Evolutionary conservation across 1,140 invertebrate species (phyloP).

Genomic region (Glossosoma conforme): DNA sequence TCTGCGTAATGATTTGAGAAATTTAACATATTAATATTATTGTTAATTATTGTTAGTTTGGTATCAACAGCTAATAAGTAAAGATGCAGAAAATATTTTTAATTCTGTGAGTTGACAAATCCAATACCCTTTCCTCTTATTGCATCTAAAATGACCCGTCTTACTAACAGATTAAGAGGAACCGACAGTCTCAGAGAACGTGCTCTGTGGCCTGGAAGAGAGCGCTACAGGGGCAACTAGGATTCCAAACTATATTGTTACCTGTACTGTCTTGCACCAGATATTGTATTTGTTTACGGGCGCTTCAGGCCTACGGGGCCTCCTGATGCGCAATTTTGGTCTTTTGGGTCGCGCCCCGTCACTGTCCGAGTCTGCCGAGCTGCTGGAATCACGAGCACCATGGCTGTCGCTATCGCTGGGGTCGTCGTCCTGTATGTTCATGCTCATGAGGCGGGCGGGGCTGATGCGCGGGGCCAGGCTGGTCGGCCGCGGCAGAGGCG

Average conservation of each 20-base stretch:
- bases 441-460: conserved; percentile 25
- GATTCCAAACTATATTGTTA: conserved; percentile 4
- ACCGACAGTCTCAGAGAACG: too few species aligned
- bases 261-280: conserved; percentile 28
- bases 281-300: conserved; percentile 26
- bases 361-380: conserved; percentile 25
- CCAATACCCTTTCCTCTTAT: too few species aligned
- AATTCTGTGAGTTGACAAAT: too few species aligned
- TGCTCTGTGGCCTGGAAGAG: too few species aligned
- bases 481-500: conserved; percentile 19
- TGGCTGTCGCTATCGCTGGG: conserved; percentile 23
- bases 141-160: too few species aligned
- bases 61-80: too few species aligned
- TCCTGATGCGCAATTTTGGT: conserved; percentile 26
- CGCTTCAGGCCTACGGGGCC: conserved; percentile 3
- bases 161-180: too few species aligned
- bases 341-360: conserved; percentile 23
- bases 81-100: too few species aligned
- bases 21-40: too few species aligned
- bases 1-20: too few species aligned
- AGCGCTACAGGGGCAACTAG: too few species aligned
- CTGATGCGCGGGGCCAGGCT: conserved; percentile 22
- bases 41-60: too few species aligned
- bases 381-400: conserved; percentile 10
- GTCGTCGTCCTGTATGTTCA: conserved; percentile 27